Base-by-base conservation (phyloP, 2,888 invertebrate species). In the Pycnomerus fuliginosus region DNA sequence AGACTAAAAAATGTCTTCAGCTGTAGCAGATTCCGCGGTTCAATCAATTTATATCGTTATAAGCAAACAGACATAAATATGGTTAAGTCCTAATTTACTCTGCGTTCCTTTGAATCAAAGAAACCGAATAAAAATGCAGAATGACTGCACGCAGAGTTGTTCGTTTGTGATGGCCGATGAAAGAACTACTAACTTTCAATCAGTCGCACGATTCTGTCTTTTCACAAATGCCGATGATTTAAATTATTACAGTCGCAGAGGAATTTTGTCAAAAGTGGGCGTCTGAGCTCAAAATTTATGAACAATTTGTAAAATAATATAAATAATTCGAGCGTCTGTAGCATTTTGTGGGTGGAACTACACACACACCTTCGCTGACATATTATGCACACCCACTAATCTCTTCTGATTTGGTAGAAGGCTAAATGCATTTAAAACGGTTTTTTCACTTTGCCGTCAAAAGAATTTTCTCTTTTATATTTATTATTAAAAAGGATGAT, bases 111-210 rank as follows among this genome's bases (percentile, higher is more conserved):
- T 42, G 60, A 55, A 40, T 56, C 59, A 61, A 58, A 61, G 60
- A 52, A 39, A 53, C 59, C 60, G 60, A 58, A 55, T 52, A 60
- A 61, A 60, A 61, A 58, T 54, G 49, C 49, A 48, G 54, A 54
- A 59, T 61, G 60, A 56, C 56, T 61, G 59, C 60, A 61, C 59
- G 58, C 52, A 58, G 53, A 22, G 51, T 50, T 53, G 46, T 50
- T 54, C 52, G 56, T 52, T 53, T 54, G 53, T 56, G 54, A 56
- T 50, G 48, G 48, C 52, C 55, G 55, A 54, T 54, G 55, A 53
- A 56, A 58, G 53, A 56, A 53, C 55, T 52, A 57, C 52, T 50
- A 56, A 56, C 55, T 57, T 56, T 58, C 58, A 58, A 60, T 60
- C 60, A 58, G 49, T 53, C 56, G 56, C 55, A 55, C 57, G 57